Base-by-base conservation (phyloP, 1,140 invertebrate species). In the Neotoxoptera formosana region DNA sequence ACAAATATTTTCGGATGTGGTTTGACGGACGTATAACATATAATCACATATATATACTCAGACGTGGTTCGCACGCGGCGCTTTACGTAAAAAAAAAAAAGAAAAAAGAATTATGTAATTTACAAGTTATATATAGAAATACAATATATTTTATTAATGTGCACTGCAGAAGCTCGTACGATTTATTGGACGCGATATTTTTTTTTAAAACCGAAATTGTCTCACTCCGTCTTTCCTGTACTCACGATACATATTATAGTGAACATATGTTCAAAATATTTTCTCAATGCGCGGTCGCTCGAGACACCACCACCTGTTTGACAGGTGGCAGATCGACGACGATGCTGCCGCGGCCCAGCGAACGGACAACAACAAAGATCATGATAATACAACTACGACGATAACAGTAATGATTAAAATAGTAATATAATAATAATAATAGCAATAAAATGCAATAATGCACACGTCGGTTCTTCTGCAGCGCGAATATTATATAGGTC, bases 401-500 rank as follows among this genome's bases (percentile, higher is more conserved):
- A 67, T 60, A 60, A 60, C 25, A 60, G 23, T n/a, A n/a, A 30
- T 76, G 17, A 76, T 76, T 76, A 76, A 76, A 76, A 76, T 4
- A 14, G 8, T 67, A 67, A 67, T 76, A 76, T n/a, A 76, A 76
- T 4, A 14, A 1, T 67, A 67, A 67, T 30, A n/a, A 67, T n/a
- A 76, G 1, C 17, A n/a, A 76, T 76, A 76, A 76, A 76, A 76
- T 76, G n/a, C n/a, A 76, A 76, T 41, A 41, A 4, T 76, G 23
- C 23, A 23, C 41, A 41, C 21, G 36, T 41, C 21, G 36, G 34
- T 41, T 84, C 36, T 36, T 86, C 83, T 45, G 41, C n/a, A n/a
- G n/a, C 83, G 83, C 41, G 45, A 86, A 86, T 60, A 60, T 25
- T 4, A 25, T n/a, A 76, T 86, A 86, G 83, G 83, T 86, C 83